Evolutionary conservation across 2,113 vertebrate genomes (phyloP), one percentile per base, ranked within the genome.

Genomic region (Ictalurus punctatus): DNA sequence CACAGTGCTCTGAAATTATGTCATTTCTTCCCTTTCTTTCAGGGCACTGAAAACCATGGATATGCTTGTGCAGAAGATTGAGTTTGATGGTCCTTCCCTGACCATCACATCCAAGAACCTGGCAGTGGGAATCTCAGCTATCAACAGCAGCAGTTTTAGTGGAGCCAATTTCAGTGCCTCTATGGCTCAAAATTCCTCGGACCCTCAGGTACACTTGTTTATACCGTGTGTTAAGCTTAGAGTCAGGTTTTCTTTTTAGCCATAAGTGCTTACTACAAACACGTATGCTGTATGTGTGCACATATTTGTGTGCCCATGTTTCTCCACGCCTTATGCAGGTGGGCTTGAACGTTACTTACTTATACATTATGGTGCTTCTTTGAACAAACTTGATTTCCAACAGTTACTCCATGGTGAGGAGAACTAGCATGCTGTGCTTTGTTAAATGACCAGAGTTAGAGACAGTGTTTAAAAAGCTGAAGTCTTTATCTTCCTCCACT

Each of bases 41-140:
- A 99, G 98, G 87, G 97, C 97, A 91, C 93, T 99, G 88, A 98
- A 95, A 95, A 97, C 97, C 1, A 96, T 99, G 44, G 98, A 99
- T 80, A 94, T 97, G 76, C 91, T 99, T 94, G 95, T 97, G 58
- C 96, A 97, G 93, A 99, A 99, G 94, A 95, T 99, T 56, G 94
- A 97, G 91, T 97, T 95, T 67, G 92, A 95, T 25, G 97, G 96
- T n/a, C 90, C 95, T 0, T 97, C 93, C 0, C 92, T 99, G 92
- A 97, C 93, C 89, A 97, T 99, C 93, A 94, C 95, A 56, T 98
- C 98, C 90, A 94, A 90, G 90, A 96, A 98, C 89, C 93, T 99
- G 0, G 97, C 97, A 21, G 89, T 99, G 86, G 97, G 97, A 16
- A 94, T 99, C 6, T 96, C 96, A 25, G 93, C 97, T 40, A 56